These are phyloP conservation scores for Chondrosia reniformis DNA, from an alignment of 37 sponge, comb jelly and placozoan genomes.

Conservation along the genomic window DNA sequence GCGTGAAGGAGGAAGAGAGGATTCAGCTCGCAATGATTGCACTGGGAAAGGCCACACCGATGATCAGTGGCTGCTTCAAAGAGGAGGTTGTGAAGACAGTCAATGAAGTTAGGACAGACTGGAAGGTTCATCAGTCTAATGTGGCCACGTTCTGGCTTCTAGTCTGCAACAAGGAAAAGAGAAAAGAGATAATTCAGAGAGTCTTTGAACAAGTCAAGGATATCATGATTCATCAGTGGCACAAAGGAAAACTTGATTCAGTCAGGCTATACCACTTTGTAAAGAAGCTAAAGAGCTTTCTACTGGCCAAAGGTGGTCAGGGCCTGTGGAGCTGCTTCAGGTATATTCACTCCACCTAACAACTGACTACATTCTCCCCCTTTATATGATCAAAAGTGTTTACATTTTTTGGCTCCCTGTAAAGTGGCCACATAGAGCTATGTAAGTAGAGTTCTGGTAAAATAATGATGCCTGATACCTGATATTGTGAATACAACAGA, in stretches of 20 bases:
- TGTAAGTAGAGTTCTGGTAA: too few species aligned
- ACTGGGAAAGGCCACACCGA: conserved; percentile 41
- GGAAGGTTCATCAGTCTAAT: conserved; percentile 23
- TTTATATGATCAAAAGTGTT: too few species aligned
- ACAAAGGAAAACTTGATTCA: conserved; percentile 26
- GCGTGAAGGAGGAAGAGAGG: conserved; percentile 71
- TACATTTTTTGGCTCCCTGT: too few species aligned
- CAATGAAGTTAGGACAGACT: conserved; percentile 31
- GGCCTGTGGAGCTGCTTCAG: conserved; percentile 57
- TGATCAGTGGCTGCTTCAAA: conserved; percentile 30
- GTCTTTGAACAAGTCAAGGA: conserved; percentile 31
- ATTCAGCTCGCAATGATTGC: conserved; percentile 71
- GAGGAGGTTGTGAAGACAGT: conserved; percentile 34
- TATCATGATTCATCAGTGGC: conserved; percentile 49
- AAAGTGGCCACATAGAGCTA: too few species aligned
- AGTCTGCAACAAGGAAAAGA: conserved; percentile 22
- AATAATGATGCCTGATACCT: too few species aligned
- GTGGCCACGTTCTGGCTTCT: conserved; percentile 62
- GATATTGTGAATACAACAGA: too few species aligned
- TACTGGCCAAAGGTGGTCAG: conserved; percentile 44
- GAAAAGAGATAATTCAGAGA: conserved; percentile 36
- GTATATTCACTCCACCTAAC: too few species aligned
- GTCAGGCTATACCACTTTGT: conserved; percentile 40
- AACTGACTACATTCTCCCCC: too few species aligned
- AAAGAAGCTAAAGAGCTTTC: conserved; percentile 35